Conservation (phyloP, 2,888 invertebrate species). For the Drosophila yooni region DNA sequence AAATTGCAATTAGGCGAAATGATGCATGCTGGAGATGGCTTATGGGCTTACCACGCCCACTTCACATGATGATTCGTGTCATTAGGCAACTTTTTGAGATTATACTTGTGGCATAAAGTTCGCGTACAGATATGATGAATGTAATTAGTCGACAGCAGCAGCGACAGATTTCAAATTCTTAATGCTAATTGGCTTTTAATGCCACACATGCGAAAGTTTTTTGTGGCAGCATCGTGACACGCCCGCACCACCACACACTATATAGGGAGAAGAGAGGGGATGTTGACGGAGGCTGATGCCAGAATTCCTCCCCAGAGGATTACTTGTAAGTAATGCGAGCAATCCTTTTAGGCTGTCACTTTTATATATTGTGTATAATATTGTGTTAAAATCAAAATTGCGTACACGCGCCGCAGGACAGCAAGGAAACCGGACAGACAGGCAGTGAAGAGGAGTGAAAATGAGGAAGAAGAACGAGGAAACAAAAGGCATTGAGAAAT, state of each 20-base stretch:
- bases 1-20: slow-evolving; percentile 44
- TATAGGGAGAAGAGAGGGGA: neutral
- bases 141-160: slow-evolving; percentile 61
- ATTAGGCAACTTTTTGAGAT: slow-evolving; percentile 61
- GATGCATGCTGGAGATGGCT: slow-evolving; percentile 9
- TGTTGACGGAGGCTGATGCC: neutral
- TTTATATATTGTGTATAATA: slow-evolving; percentile 68
- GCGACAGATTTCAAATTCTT: slow-evolving; percentile 52
- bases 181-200: slow-evolving; percentile 75
- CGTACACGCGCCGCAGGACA: slow-evolving; percentile 55
- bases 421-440: neutral
- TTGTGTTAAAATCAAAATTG: slow-evolving; percentile 75
- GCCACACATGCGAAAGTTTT: slow-evolving; percentile 45
- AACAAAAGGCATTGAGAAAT: slow-evolving; percentile 28
- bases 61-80: slow-evolving; percentile 18
- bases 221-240: slow-evolving; percentile 62
- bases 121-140: slow-evolving; percentile 40
- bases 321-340: slow-evolving; percentile 65
- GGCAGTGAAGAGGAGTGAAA: neutral
- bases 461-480: slow-evolving; percentile 1
- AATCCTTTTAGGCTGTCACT: slow-evolving; percentile 77
- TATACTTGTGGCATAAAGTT: slow-evolving; percentile 47
- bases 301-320: slow-evolving; percentile 30
- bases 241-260: slow-evolving; percentile 57
- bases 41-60: slow-evolving; percentile 2